Percentiles rank a stretch among this genome's conserved stretches.
Conservation (phyloP, 2,888 invertebrate species). For the Pandemis corylana region DNA sequence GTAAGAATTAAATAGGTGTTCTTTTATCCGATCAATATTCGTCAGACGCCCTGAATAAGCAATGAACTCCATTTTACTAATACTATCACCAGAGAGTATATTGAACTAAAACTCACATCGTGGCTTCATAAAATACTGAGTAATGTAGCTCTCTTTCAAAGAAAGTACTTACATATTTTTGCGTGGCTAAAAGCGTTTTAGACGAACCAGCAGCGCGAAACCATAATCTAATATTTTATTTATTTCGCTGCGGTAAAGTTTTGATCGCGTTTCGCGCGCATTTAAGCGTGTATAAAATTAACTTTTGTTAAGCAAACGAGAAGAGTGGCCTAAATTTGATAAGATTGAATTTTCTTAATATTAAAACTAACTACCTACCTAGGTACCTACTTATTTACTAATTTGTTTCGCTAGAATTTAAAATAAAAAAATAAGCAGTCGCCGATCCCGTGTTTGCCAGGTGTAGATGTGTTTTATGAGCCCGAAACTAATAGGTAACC, state of each 20-base stretch:
- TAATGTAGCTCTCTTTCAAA: slow-evolving; percentile 9
- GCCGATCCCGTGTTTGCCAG: slow-evolving; percentile 1
- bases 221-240: slow-evolving; percentile 36
- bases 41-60: slow-evolving; percentile 16
- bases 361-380: too few relatives aligned
- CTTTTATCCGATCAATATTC: slow-evolving; percentile 5
- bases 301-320: slow-evolving; percentile 11
- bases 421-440: neutral
- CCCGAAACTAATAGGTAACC: slow-evolving; percentile 54
- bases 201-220: slow-evolving; percentile 27
- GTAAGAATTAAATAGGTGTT: neutral
- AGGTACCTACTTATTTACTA: too few relatives aligned
- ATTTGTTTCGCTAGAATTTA: neutral
- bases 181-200: slow-evolving; percentile 16
- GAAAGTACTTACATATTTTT: slow-evolving; percentile 16
- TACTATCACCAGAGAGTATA: slow-evolving; percentile 13
- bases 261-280: slow-evolving; percentile 33
- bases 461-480: slow-evolving; percentile 10
- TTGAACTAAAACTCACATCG: slow-evolving; percentile 6
- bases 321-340: neutral
- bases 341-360: neutral
- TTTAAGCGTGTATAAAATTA: slow-evolving; percentile 33
- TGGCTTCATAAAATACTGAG: slow-evolving; percentile 18
- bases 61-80: slow-evolving; percentile 16
- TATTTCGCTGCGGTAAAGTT: slow-evolving; percentile 32